Evolutionary conservation across 2,113 vertebrate genomes (phyloP).

Genomic region (Poeciliopsis occidentalis): DNA sequence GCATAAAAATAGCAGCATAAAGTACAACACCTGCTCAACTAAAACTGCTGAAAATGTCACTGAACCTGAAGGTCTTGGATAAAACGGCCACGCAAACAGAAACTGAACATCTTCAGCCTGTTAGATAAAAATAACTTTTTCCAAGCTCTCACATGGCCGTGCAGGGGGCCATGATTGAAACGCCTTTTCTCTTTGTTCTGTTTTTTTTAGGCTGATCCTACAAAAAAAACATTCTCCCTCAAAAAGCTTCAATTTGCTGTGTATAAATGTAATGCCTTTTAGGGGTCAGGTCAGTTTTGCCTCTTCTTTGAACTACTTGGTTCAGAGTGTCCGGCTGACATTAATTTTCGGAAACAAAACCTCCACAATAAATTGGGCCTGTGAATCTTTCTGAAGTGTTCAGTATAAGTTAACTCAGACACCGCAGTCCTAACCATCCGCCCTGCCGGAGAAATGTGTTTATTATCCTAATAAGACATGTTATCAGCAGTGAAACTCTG

Average conservation of each 20-base stretch:
- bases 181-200: too few species aligned
- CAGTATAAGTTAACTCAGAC: slow-evolving; percentile 29
- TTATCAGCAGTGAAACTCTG: slow-evolving; percentile 40
- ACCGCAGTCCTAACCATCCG: slow-evolving; percentile 46
- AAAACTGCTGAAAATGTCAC: not conserved
- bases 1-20: not conserved
- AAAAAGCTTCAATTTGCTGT: not conserved
- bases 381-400: not conserved
- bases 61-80: not conserved
- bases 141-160: too few species aligned
- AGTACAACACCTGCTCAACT: not conserved
- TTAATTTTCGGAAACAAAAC: slow-evolving; percentile 6
- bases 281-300: not conserved
- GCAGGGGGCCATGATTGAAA: too few species aligned
- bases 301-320: not conserved
- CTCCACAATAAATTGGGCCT: not conserved
- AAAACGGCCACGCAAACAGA: not conserved
- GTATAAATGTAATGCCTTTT: too few species aligned
- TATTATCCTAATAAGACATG: slow-evolving; percentile 60
- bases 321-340: slow-evolving; percentile 10
- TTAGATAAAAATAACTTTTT: too few species aligned
- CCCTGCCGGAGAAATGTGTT: slow-evolving; percentile 55
- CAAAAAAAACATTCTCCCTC: too few species aligned
- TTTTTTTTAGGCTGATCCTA: too few species aligned
- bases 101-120: too few species aligned